A percentile compares a stretch with the other conserved stretches of the same genome.
These are phyloP conservation scores for Trematomus bernacchii DNA, from an alignment of 2,797 vertebrate species.

Conservation along the genomic window DNA sequence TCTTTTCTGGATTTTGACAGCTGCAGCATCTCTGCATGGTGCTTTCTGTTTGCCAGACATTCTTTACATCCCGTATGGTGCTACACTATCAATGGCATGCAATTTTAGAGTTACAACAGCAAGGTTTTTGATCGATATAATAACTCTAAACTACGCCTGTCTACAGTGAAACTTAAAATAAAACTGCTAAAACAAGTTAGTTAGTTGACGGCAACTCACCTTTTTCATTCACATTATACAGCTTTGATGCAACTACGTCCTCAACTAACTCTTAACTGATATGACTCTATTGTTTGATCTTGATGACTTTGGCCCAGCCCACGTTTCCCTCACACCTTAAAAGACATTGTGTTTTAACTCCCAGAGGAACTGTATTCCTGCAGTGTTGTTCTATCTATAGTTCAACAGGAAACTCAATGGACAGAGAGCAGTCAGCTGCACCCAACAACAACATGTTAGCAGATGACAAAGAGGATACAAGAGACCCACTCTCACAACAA, in stretches of 20 bases:
- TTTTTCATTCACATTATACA: neutral
- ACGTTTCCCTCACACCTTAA: constrained; percentile 44
- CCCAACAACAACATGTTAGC: constrained; percentile 20
- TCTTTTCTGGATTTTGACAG: neutral
- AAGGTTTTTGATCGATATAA: no score
- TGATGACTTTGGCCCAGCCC: constrained; percentile 25
- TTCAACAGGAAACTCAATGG: constrained; percentile 60
- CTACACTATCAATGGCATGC: neutral
- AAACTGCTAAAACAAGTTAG: neutral
- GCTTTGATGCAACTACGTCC: neutral
- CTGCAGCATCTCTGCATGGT: neutral
- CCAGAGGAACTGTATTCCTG: constrained; percentile 62
- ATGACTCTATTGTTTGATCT: constrained; percentile 20
- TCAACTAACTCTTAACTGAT: neutral
- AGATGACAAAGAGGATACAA: constrained; percentile 21
- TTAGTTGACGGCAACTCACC: neutral
- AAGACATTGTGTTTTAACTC: constrained; percentile 75
- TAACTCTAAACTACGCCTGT: no score
- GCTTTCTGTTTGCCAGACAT: neutral
- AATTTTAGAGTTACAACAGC: no score
- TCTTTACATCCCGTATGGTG: neutral
- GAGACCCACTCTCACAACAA: neutral
- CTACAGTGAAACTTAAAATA: no score
- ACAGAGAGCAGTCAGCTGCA: neutral
- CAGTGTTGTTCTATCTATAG: constrained; percentile 66